Base-by-base conservation (phyloP, 1,140 invertebrate genomes). In the Bombus superbus region DNA sequence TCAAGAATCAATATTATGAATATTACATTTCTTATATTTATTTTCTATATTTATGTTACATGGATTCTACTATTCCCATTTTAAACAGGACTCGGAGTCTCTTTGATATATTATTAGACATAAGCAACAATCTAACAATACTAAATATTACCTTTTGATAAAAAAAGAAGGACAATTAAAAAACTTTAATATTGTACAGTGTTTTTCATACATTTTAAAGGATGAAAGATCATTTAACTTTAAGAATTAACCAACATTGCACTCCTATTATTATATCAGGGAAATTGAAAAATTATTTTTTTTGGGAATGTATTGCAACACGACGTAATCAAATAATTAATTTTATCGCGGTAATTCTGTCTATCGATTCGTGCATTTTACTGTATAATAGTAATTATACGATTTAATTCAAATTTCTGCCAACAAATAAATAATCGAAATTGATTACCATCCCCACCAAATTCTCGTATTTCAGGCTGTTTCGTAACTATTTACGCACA, bases 11-110 rank as follows among this genome's bases (percentile, higher is more conserved):
- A 75, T 53, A 64, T 78, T 71, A 85, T 32, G 47, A 72, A 79
- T 62, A 59, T 72, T 72, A 80, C 35, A 35, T 44, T 28, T 47
- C 35, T 83, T 76, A 62, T 62, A 25, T 47, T 35, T 53, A 57
- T 73, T 40, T 62, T 77, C 80, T 85, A 85, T 28, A 64, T 80
- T 85, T 85, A 85, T 85, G 53, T 72, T 85, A 85, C 77, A 85
- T 28, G 68, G 35, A 53, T 71, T 62, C 18, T 80, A 35, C 18
- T 32, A 32, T 25, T 47, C 32, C 53, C n/a, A 80, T 47, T 85
- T 57, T 47, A 40, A 66, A 72, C 13, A 80, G 42, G 25, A 53
- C 40, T 32, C 35, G 18, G 42, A 64, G 62, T 78, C 38, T 64
- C 68, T 79, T 80, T 72, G 35, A 35, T 73, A 72, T 69, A 73